Base-by-base conservation (phyloP, 2,888 invertebrate species). In the Leptothorax acervorum region DNA sequence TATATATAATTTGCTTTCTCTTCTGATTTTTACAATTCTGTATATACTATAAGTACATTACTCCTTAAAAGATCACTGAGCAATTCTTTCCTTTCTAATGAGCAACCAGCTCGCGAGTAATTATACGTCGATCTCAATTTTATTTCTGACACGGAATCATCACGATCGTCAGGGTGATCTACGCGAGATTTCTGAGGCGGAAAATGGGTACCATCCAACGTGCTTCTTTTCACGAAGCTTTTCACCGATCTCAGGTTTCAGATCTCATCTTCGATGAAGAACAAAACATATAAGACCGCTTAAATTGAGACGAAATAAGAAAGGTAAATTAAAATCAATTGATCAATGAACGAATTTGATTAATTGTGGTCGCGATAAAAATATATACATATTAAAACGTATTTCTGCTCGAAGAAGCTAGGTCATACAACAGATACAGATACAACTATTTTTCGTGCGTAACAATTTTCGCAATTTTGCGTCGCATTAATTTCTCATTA, bases 91-190 rank as follows among this genome's bases (percentile, higher is more conserved):
- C 75, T 84, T 84, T 83, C 79, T 78, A 83, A 74, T 75, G 66
- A 90, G 76, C 79, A 88, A 88, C 62, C 39, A 88, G 88, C 76
- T 76, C 86, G 74, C 53, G 78, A 82, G 84, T 68, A 88, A 90
- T 89, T 89, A 90, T 86, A 85, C 90, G 66, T 42, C 83, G 85
- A 82, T 85, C 86, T 88, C 68, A 88, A 88, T 88, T 84, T 87
- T 87, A 88, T 75, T 75, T 84, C 79, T 73, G 35, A 83, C 81
- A 78, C 63, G 63, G 79, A 82, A 81, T 81, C 60, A 12, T 18
- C 18, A 48, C 60, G 45, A 71, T 45, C 31, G 15, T 23, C 66
- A 28, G 28, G 48, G 8, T 79, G 71, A 73, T 73, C 28, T 73
- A 60, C 11, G 39, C 18, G 18, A 35, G 55, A 81, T 81, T 73